phyloP scores from a whole-genome alignment of 64 coral and sea anemone genomes.

The Acropora yongei region DNA sequence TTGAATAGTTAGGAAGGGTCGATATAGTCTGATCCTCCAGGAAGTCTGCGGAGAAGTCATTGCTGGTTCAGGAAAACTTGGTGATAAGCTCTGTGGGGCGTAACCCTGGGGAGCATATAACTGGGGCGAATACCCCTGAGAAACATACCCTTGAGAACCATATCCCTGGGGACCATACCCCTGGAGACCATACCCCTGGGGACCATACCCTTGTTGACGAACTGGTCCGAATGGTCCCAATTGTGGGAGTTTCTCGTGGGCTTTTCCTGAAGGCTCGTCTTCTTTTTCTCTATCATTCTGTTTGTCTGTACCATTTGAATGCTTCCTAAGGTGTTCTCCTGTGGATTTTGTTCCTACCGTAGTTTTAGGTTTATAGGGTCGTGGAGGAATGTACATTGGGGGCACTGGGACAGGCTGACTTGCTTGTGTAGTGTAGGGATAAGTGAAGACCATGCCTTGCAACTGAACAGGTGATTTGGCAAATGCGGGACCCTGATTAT shows the following conservation, averaged over 20 bases:
- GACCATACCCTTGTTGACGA: background rate
- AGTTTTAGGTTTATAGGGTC: background rate
- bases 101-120: background rate
- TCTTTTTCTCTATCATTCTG: background rate
- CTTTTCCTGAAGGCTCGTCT: slow-evolving; percentile 1
- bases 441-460: slow-evolving; percentile 7
- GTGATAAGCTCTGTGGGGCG: background rate
- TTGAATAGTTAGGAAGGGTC: background rate
- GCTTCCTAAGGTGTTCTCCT: background rate
- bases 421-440: background rate
- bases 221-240: background rate
- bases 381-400: slow-evolving; percentile 15
- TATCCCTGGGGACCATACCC: background rate
- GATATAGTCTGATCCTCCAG: slow-evolving; percentile 21
- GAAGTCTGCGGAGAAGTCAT: background rate
- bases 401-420: background rate
- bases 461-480: slow-evolving; percentile 13
- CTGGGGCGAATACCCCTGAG: background rate
- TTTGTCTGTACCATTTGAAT: background rate
- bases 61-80: background rate
- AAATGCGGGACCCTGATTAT: background rate
- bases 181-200: background rate
- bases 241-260: background rate
- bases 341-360: background rate
- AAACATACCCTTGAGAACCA: background rate